Evolutionary conservation across 1,140 invertebrate genomes (phyloP).

Genomic region (Drosophila simulans): DNA sequence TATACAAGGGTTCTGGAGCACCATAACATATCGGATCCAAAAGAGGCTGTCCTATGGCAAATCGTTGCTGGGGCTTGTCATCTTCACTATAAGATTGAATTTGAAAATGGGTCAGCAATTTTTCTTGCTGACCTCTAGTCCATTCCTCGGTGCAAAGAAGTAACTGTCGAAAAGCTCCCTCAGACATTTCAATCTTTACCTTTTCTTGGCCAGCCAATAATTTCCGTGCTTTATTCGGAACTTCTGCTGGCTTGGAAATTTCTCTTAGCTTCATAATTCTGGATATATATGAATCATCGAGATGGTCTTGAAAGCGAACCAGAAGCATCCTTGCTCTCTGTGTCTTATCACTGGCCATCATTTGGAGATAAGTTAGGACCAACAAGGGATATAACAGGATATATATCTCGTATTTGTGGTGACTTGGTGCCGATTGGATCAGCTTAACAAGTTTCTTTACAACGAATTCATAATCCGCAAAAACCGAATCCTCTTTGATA

Average conservation of each 20-base stretch:
- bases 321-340: constrained; percentile 21
- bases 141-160: constrained; percentile 7
- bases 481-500: constrained; percentile 4
- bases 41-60: background rate
- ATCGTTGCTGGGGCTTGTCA: constrained; percentile 3
- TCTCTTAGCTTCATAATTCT: constrained; percentile 41
- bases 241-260: constrained; percentile 9
- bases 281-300: constrained; percentile 35
- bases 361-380: constrained; percentile 30
- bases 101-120: constrained; percentile 28
- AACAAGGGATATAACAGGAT: constrained; percentile 44
- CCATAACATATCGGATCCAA: constrained; percentile 27
- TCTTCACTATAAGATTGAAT: background rate
- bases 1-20: background rate
- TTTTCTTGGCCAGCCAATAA: constrained; percentile 25
- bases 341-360: constrained; percentile 32
- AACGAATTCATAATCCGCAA: constrained; percentile 27
- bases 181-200: constrained; percentile 26
- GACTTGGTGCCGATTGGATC: constrained; percentile 11
- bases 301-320: background rate
- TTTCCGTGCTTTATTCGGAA: constrained; percentile 36
- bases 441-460: constrained; percentile 20
- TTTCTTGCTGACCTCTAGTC: constrained; percentile 13
- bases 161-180: constrained; percentile 1
- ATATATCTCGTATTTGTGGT: constrained; percentile 40